Conservation (phyloP, 2,888 invertebrate species). For the Mesoligia furuncula region DNA sequence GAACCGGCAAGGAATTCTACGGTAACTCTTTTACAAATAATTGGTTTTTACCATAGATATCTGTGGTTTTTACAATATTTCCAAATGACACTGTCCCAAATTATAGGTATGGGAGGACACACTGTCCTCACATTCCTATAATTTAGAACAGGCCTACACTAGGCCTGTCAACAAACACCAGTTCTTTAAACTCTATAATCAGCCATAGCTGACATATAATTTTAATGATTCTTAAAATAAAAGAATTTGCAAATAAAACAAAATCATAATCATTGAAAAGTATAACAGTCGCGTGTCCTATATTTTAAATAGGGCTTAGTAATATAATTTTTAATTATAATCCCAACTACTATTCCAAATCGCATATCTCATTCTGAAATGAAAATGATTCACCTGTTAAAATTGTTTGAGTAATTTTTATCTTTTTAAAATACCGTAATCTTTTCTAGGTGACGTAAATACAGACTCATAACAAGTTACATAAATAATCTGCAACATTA, state of each 20-base stretch:
- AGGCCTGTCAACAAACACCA: too few species aligned
- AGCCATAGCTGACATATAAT: neutral
- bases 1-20: too few species aligned
- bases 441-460: neutral
- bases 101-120: too few species aligned
- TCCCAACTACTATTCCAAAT: neutral
- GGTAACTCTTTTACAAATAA: too few species aligned
- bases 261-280: neutral
- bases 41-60: too few species aligned
- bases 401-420: neutral
- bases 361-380: neutral
- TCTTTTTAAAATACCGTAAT: neutral
- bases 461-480: conserved; percentile 1
- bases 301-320: neutral
- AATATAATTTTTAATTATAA: neutral
- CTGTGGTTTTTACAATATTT: too few species aligned
- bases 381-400: conserved; percentile 5
- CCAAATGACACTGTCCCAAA: too few species aligned
- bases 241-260: neutral
- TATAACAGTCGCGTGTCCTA: neutral
- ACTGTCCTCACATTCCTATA: too few species aligned
- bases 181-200: too few species aligned
- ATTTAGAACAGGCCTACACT: too few species aligned
- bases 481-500: neutral
- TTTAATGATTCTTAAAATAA: neutral